Evolutionary conservation across 2,113 vertebrate genomes (phyloP), one percentile per base, ranked within the genome.

Genomic region (Xenus cinereus): DNA sequence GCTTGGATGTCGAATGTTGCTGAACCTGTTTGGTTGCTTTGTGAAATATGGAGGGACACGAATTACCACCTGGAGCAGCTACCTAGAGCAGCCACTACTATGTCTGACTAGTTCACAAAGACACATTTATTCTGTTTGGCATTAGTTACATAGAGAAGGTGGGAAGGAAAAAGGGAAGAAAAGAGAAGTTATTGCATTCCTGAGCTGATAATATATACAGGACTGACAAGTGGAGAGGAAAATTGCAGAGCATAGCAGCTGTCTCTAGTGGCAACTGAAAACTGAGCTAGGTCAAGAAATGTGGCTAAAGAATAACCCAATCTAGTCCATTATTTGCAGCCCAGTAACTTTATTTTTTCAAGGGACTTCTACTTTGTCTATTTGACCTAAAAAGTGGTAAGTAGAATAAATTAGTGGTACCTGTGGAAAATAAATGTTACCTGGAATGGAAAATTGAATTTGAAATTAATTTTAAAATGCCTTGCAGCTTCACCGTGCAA

Each of bases 131-230:
- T 90, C 76, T 56, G 69, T 39, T 32, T 78, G 60, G 75, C 51
- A 92, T 83, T 94, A 93, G 86, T 96, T 90, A 94, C 60, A 75
- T 72, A 35, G 78, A 84, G 68, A 95, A 86, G 17, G 35, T 67
- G 79, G 76, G 64, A 86, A 80, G 90, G 33, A 66, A 67, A 68
- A 88, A 77, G 43, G 39, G 72, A 95, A 80, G 48, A 87, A 90
- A 86, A 96, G 43, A 93, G 62, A 88, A 84, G 74, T 90, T 94
- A 86, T 64, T 97, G 83, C 90, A 94, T 96, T 96, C 87, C 92
- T 90, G 54, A 84, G 64, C 37, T 77, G 72, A 74, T 91, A 84
- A 90, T 46, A 39, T n/a, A 74, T 67, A 75, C 56, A 46, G 32
- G 26, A 71, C 46, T 84, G 79, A 92, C n/a, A 80, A 86, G 51